Evolutionary conservation across 2,888 invertebrate species (phyloP), one percentile per base, ranked within the genome.

Genomic region (Diplolepis rosae): DNA sequence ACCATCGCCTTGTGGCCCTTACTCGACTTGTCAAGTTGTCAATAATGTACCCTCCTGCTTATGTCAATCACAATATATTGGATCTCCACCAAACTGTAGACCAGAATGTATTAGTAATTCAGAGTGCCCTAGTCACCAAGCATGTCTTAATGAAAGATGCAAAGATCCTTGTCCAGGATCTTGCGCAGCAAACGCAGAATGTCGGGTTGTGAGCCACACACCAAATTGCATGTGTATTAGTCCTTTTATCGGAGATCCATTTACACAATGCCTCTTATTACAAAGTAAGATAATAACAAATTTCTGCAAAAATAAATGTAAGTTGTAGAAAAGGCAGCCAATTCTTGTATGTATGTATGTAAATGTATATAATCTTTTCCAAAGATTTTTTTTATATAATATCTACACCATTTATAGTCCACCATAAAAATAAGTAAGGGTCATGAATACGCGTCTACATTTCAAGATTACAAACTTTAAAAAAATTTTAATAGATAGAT

Each of bases 131-230:
- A 93, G 92, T 74, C 92, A 92, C 79, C 91, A 92, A 83, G 94
- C 95, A 5, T 96, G 96, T 83, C 93, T 95, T 56, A 92, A 92
- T 79, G 92, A 93, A 88, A 94, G 93, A 87, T 96, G 95, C 87
- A 91, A 91, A 77, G 93, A 95, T 86, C 95, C 95, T 15, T 96
- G 95, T 83, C 91, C 92, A 5, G 95, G 95, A 52, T 92, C 94
- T 30, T 94, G 96, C 83, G 96, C 96, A 13, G 83, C 92, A 22
- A 91, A 92, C 77, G 94, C 96, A 1, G 89, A 92, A 52, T 96
- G 96, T 82, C 91, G 92, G 83, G 94, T 95, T 6, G 91, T 94
- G 15, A 94, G 94, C 85, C 94, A 96, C 86, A 92, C 92, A 56
- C 95, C 96, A 1, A 91, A 93, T 70, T 95, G 95, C 85, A 91